Evolutionary conservation across 2,113 vertebrate genomes (phyloP).

Genomic region (Psilopogon haemacephalus): DNA sequence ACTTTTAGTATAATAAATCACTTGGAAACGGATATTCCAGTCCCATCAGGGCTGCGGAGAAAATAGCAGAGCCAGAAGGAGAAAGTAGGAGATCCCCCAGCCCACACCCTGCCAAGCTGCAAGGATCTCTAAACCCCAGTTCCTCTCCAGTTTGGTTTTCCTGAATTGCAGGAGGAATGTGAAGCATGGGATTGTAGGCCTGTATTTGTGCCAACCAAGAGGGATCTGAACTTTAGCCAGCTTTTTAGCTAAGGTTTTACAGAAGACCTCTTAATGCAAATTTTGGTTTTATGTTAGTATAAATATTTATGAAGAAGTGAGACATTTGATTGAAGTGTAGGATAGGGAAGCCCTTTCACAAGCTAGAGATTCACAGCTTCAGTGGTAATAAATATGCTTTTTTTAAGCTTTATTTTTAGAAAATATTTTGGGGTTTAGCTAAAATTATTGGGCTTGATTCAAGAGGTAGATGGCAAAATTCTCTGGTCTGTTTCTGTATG

Average conservation of each 20-base stretch:
- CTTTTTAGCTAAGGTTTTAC: neutral
- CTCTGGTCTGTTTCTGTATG: neutral
- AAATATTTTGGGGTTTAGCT: neutral
- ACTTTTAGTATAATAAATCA: neutral
- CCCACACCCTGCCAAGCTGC: neutral
- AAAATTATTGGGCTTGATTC: neutral
- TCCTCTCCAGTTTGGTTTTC: neutral
- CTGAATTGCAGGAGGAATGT: no score
- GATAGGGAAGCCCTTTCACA: neutral
- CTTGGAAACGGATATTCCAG: neutral
- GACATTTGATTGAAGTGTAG: neutral
- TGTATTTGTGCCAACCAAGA: neutral
- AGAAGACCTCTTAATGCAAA: neutral
- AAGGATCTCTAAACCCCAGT: neutral
- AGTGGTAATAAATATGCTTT: neutral
- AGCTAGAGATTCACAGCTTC: neutral
- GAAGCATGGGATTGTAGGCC: neutral
- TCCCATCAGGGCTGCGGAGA: neutral
- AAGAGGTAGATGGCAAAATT: neutral
- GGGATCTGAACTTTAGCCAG: neutral
- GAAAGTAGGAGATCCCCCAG: neutral
- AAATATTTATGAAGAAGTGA: neutral
- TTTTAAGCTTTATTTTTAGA: neutral
- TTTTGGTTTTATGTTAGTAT: neutral
- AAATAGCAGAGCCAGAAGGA: neutral